Percentiles rank a stretch among this genome's conserved stretches.
phyloP scores from a whole-genome alignment of 2,797 vertebrate genomes.

The Borostomias antarcticus region DNA sequence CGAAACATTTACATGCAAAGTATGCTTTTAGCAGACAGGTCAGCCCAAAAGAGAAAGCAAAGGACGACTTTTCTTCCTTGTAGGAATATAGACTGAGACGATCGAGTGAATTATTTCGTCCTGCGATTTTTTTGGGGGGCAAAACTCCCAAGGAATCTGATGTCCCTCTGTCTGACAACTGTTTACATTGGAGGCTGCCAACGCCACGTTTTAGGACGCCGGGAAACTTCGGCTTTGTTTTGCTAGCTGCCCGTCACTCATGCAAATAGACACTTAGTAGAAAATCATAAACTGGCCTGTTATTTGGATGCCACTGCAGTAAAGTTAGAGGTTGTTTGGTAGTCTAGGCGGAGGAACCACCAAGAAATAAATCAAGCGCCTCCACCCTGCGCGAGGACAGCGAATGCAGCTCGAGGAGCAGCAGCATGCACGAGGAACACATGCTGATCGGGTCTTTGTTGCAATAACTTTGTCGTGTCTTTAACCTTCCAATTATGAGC shows the following conservation, averaged over 20 bases:
- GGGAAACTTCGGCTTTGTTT: slow-evolving; percentile 40
- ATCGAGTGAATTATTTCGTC: slow-evolving; percentile 7
- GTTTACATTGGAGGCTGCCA: slow-evolving; percentile 62
- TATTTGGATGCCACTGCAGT: slow-evolving; percentile 23
- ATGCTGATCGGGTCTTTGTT: slow-evolving; percentile 35
- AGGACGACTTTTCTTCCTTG: neutral
- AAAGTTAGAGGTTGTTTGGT: neutral
- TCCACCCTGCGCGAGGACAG: neutral
- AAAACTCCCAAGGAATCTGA: slow-evolving; percentile 47
- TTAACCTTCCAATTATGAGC: slow-evolving; percentile 1
- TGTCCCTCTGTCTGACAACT: slow-evolving; percentile 46
- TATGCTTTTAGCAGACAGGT: neutral
- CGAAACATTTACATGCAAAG: slow-evolving; percentile 27
- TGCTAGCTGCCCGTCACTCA: slow-evolving; percentile 31
- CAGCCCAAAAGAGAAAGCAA: neutral
- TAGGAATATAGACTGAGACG: neutral
- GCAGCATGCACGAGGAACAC: slow-evolving; percentile 46
- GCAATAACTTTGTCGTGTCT: slow-evolving; percentile 41
- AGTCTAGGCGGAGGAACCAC: neutral
- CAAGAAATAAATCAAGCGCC: neutral
- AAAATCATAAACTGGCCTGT: slow-evolving; percentile 16
- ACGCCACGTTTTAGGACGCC: slow-evolving; percentile 67
- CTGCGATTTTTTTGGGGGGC: slow-evolving; percentile 25
- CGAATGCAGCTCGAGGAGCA: neutral
- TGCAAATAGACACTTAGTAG: slow-evolving; percentile 29